Evolutionary conservation across 2,113 vertebrate genomes (phyloP), one percentile per base, ranked within the genome.

Genomic region (Salvelinus sp.): DNA sequence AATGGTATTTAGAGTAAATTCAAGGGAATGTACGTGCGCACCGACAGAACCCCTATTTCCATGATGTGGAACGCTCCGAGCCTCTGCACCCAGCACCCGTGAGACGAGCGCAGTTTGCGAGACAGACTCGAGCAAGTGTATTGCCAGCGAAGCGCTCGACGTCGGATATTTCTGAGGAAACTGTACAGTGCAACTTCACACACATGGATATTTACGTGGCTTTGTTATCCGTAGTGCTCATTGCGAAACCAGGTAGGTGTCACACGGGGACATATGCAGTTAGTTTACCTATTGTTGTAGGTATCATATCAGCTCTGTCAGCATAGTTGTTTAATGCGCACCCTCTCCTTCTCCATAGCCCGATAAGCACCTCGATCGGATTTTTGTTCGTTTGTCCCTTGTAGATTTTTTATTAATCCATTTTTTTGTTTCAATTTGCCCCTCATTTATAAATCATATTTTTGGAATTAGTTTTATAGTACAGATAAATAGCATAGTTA

Each of bases 131-230:
- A 85, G 87, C 64, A 67, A 82, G 67, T 80, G 83, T 81, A 75
- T 75, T 79, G 76, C 23, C 79, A 72, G 82, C 79, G 12, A 76
- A 76, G 83, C 89, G 84, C 82, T 64, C 76, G 57, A 60, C 80
- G 57, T 78, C 38, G 64, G 66, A 16, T 38, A 48, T 72, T 68
- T 67, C 25, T 77, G 75, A 73, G 88, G 86, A 90, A 82, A 83
- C 81, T 86, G 75, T 78, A 76, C 81, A 76, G 73, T 74, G 75
- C 54, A 87, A 81, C 75, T 87, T 72, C 25, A 78, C 83, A 81
- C 91, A 91, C 88, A 94, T 95, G 95, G 95, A 94, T 93, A 85
- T 92, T 84, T 84, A 94, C 79, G 85, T 94, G 86, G 88, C 91
- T 85, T 83, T 95, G 65, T 92, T 95, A 76, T 91, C 92, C 48